A percentile compares a stretch with the other conserved stretches of the same genome.
Conservation (phyloP, 1,140 invertebrate species). For the Tigriopus japonicus region DNA sequence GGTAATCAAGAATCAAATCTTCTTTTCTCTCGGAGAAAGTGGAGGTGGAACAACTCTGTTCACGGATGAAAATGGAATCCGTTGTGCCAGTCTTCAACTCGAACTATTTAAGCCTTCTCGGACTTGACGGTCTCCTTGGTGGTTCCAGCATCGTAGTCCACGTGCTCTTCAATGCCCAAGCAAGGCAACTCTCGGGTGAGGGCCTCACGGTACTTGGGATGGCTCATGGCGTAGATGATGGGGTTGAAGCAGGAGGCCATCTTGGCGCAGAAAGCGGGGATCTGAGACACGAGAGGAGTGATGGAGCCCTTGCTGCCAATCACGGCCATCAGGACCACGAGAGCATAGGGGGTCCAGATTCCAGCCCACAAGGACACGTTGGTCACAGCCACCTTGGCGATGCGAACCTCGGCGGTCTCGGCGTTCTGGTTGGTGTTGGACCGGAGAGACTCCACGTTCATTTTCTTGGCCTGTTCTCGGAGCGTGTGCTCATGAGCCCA, state of each 20-base stretch:
- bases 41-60: too few relatives aligned
- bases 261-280: constrained; percentile 16
- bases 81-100: too few relatives aligned
- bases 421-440: constrained; percentile 19
- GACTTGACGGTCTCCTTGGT: constrained; percentile 12
- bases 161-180: constrained; percentile 10
- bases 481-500: constrained; percentile 29
- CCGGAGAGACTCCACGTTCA: constrained; percentile 25
- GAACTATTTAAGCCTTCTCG: neutral
- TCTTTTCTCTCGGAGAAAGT: too few relatives aligned
- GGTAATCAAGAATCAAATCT: too few relatives aligned
- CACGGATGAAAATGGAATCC: too few relatives aligned
- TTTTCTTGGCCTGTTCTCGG: constrained; percentile 26
- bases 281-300: constrained; percentile 21
- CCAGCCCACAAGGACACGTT: constrained; percentile 25
- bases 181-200: constrained; percentile 12
- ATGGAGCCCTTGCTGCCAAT: constrained; percentile 22
- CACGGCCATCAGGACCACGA: constrained; percentile 20
- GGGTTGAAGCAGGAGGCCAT: constrained; percentile 20
- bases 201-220: constrained; percentile 20
- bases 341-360: constrained; percentile 28
- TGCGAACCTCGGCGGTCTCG: constrained; percentile 20
- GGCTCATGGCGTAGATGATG: constrained; percentile 21
- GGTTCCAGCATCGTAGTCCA: neutral
- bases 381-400: constrained; percentile 27